Conservation (phyloP, 2,797 vertebrate species). For the Poeciliopsis paucimaculata region DNA sequence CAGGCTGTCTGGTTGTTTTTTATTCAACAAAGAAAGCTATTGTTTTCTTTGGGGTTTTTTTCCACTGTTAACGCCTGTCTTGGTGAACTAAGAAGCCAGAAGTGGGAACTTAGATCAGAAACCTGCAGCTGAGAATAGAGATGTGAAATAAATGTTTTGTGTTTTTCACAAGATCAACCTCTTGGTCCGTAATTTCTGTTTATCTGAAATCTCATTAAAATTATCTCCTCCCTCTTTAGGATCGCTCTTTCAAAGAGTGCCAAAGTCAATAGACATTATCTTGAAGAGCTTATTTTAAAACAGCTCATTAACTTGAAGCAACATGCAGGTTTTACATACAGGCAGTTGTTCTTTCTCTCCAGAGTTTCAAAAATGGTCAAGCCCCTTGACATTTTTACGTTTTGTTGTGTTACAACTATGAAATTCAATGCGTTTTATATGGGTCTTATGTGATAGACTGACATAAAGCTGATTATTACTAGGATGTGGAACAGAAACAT, state of each 20-base stretch:
- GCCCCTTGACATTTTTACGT: background rate
- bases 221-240: slow-evolving; percentile 10
- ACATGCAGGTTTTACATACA: background rate
- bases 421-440: background rate
- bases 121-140: slow-evolving; percentile 13
- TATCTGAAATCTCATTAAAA: slow-evolving; percentile 3
- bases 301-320: background rate
- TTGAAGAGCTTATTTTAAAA: background rate
- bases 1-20: slow-evolving; percentile 14
- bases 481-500: background rate
- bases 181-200: background rate
- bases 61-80: slow-evolving; percentile 16
- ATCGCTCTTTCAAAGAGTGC: background rate
- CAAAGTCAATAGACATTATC: slow-evolving; percentile 1
- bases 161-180: background rate
- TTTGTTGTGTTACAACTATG: background rate
- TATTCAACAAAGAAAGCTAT: slow-evolving; percentile 22
- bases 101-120: slow-evolving; percentile 28
- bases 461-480: background rate
- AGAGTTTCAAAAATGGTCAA: background rate
- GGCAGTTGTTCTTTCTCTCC: background rate
- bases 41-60: too few species aligned
- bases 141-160: slow-evolving; percentile 23
- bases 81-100: slow-evolving; percentile 17
- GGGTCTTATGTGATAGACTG: background rate